A percentile compares a stretch with the other conserved stretches of the same genome.
These are phyloP conservation scores for Dinomys branickii DNA, from an alignment of 2,113 vertebrate species.

Conservation along the genomic window DNA sequence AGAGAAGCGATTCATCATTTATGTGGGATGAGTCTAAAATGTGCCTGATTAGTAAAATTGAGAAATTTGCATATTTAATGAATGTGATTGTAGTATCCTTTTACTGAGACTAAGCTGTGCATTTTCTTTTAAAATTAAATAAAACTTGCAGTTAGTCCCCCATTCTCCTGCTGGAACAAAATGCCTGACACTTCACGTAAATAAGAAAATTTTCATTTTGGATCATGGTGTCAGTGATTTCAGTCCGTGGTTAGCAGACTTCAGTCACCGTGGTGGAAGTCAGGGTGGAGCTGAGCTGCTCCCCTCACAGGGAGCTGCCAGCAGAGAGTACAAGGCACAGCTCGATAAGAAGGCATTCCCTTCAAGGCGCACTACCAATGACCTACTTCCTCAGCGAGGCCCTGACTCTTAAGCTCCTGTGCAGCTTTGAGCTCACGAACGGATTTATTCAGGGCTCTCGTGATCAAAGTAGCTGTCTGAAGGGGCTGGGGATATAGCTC, in stretches of 20 bases:
- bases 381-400: neutral
- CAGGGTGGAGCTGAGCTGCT: neutral
- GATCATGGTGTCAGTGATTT: neutral
- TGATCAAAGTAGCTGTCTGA: neutral
- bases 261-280: neutral
- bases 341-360: neutral
- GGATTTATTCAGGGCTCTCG: neutral
- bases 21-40: neutral
- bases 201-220: neutral
- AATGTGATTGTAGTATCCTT: neutral
- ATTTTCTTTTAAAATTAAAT: neutral
- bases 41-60: neutral
- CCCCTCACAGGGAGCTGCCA: neutral
- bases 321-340: neutral
- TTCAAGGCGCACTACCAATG: neutral
- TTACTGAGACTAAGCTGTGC: neutral
- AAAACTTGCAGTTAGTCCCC: neutral
- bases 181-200: neutral
- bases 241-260: neutral
- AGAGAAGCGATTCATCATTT: neutral
- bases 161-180: neutral
- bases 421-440: neutral
- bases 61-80: neutral
- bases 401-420: neutral
- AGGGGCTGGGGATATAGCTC: too few relatives aligned